Conservation (phyloP, 2,113 vertebrate genomes). For the Pleuronectes platessa region DNA sequence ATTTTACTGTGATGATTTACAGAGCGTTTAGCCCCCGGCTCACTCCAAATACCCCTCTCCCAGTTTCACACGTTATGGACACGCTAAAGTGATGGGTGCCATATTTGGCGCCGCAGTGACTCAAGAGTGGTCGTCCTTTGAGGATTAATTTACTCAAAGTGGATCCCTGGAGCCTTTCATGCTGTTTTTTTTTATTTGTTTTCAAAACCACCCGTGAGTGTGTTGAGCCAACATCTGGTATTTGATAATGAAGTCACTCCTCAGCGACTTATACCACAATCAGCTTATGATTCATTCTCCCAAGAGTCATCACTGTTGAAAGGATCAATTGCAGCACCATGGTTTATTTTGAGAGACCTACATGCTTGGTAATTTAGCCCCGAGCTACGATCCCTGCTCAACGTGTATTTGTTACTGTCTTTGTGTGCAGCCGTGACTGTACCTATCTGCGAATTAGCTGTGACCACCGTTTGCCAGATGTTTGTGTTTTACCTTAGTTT, state of each 20-base stretch:
- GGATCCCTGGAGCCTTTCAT: constrained; percentile 6
- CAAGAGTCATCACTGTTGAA: constrained; percentile 1
- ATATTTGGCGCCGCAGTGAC: constrained; percentile 13
- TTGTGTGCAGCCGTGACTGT: neutral
- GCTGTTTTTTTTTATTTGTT: neutral
- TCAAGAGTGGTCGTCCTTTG: neutral
- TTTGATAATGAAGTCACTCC: constrained; percentile 42
- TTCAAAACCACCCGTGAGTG: neutral
- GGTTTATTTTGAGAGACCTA: neutral
- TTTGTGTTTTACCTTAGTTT: too few species aligned
- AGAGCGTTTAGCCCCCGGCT: constrained; percentile 31
- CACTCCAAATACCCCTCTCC: constrained; percentile 33
- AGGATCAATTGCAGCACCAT: neutral
- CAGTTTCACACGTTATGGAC: constrained; percentile 7
- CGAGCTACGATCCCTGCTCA: neutral
- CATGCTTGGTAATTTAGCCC: neutral
- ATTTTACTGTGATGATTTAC: constrained; percentile 46
- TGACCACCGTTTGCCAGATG: neutral
- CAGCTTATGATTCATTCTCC: constrained; percentile 31
- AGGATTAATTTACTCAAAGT: constrained; percentile 12
- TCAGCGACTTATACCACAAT: constrained; percentile 26
- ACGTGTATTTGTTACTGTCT: neutral
- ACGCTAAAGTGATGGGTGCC: constrained; percentile 33
- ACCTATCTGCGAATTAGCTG: neutral
- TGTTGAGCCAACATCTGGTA: constrained; percentile 41